Conservation (phyloP, 2,888 invertebrate genomes). For the Watsonalla cultraria region DNA sequence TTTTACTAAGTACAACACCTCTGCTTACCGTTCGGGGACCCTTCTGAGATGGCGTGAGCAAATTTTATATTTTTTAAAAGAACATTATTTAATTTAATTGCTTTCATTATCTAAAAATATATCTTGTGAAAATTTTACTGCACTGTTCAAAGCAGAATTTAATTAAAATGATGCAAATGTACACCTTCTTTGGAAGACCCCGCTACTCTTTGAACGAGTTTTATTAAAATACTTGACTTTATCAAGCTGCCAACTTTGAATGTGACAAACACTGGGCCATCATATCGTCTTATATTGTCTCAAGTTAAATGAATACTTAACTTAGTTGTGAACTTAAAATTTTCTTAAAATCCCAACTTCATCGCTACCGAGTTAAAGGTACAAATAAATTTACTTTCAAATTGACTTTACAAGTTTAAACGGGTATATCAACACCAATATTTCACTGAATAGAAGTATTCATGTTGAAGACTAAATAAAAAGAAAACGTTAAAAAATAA, state of each 20-base stretch:
- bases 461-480: too few relatives aligned
- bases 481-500: too few relatives aligned
- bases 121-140: constrained; percentile 21
- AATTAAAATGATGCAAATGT: constrained; percentile 59
- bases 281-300: constrained; percentile 22
- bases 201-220: constrained; percentile 28
- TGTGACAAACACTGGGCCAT: constrained; percentile 35
- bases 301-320: constrained; percentile 22
- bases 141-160: constrained; percentile 29
- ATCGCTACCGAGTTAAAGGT: not conserved
- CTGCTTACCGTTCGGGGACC: too few relatives aligned
- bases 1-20: too few relatives aligned
- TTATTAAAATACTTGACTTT: constrained; percentile 40
- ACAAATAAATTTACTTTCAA: not conserved
- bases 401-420: constrained; percentile 2
- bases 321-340: constrained; percentile 10
- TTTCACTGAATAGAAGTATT: too few relatives aligned
- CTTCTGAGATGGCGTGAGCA: too few relatives aligned
- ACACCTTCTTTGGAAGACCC: constrained; percentile 34
- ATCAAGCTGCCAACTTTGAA: constrained; percentile 27
- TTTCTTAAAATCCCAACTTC: not conserved
- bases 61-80: too few relatives aligned
- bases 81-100: too few relatives aligned
- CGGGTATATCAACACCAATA: not conserved
- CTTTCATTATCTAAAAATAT: not conserved